Evolutionary conservation across 2,888 invertebrate genomes (phyloP).

Genomic region (Dorcus hopei): DNA sequence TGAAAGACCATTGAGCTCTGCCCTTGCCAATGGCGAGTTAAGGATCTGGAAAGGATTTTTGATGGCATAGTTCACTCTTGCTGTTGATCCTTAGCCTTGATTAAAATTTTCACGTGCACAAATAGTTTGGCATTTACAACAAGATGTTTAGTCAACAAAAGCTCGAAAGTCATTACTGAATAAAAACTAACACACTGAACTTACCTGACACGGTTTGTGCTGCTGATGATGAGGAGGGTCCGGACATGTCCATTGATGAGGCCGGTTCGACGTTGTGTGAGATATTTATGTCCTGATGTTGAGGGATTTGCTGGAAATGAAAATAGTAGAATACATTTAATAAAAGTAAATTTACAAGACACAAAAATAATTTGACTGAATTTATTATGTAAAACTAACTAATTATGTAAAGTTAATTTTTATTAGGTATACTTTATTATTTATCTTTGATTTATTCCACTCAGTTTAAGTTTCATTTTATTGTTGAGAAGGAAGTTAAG

Average conservation of each 20-base stretch:
- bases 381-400: no score
- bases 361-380: no score
- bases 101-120: constrained; percentile 7
- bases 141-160: no score
- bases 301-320: constrained; percentile 43
- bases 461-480: no score
- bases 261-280: constrained; percentile 40
- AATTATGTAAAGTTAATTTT: no score
- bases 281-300: constrained; percentile 42
- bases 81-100: constrained; percentile 45
- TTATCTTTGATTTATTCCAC: no score
- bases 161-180: no score
- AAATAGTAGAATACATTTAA: not conserved
- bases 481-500: no score
- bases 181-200: not conserved
- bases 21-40: constrained; percentile 36
- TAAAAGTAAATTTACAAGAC: not conserved
- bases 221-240: constrained; percentile 38
- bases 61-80: constrained; percentile 36
- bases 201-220: constrained; percentile 39
- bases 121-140: constrained; percentile 3
- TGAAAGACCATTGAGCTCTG: constrained; percentile 42
- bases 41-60: constrained; percentile 22
- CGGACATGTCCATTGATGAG: constrained; percentile 38
- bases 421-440: no score